Base-by-base conservation (phyloP, 2,888 invertebrate genomes). In the Poecilobothrus nobilitatus region DNA sequence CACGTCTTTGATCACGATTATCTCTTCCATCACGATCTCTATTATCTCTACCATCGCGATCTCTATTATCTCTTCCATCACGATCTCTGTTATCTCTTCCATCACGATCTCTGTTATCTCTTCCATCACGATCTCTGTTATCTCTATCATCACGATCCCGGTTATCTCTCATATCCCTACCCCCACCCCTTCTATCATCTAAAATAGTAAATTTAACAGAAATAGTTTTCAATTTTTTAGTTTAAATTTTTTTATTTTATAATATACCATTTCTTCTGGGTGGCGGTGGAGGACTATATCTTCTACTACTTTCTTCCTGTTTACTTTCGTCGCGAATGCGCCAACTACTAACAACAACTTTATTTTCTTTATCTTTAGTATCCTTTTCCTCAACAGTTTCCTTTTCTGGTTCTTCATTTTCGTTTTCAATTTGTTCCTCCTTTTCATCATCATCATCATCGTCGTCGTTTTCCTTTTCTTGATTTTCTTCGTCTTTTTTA, bases 301-400 rank as follows among this genome's bases (percentile, higher is more conserved):
- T 79, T 68, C 76, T 74, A 22, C 73, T 71, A 33, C 73, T 72
- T 34, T 72, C 73, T 67, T 70, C 72, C 21, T 69, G 70, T n/a
- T 65, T 65, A 22, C 68, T 22, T 18, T 78, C 78, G 65, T 75
- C 74, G 37, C 73, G 75, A 34, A 76, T 76, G 62, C 81, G 76
- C 79, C 80, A 80, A 72, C 78, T 80, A 18, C 73, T 73, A 33
- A 76, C 74, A 21, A 77, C 72, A 71, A 77, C 77, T 44, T 75
- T 74, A 71, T 76, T 78, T 72, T 80, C 79, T 69, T 77, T 78
- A 72, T 78, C 76, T 53, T 77, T 77, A 70, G 72, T 75, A 12
- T 67, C 66, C 12, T 33, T 65, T 33, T 27, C 27, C 7, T 15
- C 69, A 33, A 65, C 37, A 65, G 44, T 67, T 73, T 74, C 21